Base-by-base conservation (phyloP, 2,113 vertebrate species). In the Malurus alboscapulatus region DNA sequence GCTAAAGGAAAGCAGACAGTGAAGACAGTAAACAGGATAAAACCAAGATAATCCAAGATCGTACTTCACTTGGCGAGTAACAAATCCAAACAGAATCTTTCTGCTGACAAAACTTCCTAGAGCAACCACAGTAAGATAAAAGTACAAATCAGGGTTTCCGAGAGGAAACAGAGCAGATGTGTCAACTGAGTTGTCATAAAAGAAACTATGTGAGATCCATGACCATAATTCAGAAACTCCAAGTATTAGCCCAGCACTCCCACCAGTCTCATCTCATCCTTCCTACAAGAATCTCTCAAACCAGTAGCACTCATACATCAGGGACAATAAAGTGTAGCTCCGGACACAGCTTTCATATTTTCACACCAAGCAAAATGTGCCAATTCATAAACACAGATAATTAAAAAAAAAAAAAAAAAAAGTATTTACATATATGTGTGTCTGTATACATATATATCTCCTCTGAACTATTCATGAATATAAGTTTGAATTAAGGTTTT, bases 21-120 rank as follows among this genome's bases (percentile, higher is more conserved):
- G 45, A 89, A 84, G 66, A 85, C 45, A 65, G 58, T 22, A 44
- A 38, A 76, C 29, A 84, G 65, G 40, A 78, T 53, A 88, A 84
- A 84, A 26, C 17, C 17, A 84, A 92, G 81, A 82, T 87, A 84
- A 91, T 75, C 81, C 62, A 79, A 82, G 57, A 92, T 61, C 61
- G 87, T 68, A 78, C 36, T 91, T 89, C 81, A 82, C 84, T 84
- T 78, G 54, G 69, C 77, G 72, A 92, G 74, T 57, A 82, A 73
- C 62, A 82, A 94, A 82, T 82, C 87, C 78, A 73, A 76, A 53
- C 0, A 75, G 30, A 40, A 73, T 84, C 45, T 68, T 90, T 91
- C n/a, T 3, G 0, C 54, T 85, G 93, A 76, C 48, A 78, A 88
- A 86, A 92, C 72, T 76, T 77, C 34, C 59, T 32, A 77, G 51